Evolutionary conservation across 2,113 vertebrate genomes (phyloP), one percentile per base, ranked within the genome.

Genomic region (Myocastor coypus): DNA sequence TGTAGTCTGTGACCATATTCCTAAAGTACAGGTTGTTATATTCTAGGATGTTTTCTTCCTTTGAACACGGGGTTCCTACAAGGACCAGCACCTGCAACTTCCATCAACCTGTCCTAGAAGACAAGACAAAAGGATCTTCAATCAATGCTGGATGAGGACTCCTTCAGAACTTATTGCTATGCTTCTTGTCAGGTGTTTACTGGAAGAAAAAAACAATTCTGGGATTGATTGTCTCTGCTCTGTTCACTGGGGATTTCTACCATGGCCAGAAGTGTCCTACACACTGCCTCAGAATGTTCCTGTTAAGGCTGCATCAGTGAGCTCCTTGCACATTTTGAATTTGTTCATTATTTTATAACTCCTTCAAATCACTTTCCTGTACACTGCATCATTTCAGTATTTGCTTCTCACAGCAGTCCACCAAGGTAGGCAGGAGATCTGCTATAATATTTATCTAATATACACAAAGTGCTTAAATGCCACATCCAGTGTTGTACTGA

Each of bases 1-100:
- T 46, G 46, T 46, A 46, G 4, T 46, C 46, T 46, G 46, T 46
- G 46, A 46, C 46, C 46, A 46, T 46, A 46, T 46, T 46, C 46
- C 46, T 97, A 0, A 99, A 99, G 17, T 94, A 3, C 0, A 99
- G 99, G 91, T 99, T 99, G 97, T 97, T 99, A 97, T 99, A 99
- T 12, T 55, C 90, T 20, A 99, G 96, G 40, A 89, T 32, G 97
- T 98, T 97, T 98, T 99, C 89, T 98, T 98, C 87, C 98, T 99
- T 26, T 87, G 92, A 77, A 98, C 98, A 95, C 99, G 99, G 77
- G 98, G 42, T 46, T 98, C 98, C 99, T 99, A 99, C 46, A 98
- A 91, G 11, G 99, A 99, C 99, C 99, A 99, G 95, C 99, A 99
- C 69, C 97, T 98, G 99, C 99, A 99, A 1, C 87, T 96, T 90